Conservation (phyloP, 2,888 invertebrate species). For the Microctonus hyperodae region DNA sequence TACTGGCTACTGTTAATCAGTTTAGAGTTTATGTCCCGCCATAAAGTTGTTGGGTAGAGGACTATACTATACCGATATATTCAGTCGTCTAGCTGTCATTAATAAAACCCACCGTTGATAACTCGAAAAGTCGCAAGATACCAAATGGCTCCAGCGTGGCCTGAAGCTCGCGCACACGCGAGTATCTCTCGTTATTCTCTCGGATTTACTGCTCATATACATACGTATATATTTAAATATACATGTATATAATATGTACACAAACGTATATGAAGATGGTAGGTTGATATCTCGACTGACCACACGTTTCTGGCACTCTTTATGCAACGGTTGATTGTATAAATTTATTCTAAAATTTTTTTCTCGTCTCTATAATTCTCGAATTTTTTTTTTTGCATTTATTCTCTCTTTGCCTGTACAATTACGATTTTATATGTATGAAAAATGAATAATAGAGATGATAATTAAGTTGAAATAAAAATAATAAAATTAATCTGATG, state of each 20-base stretch:
- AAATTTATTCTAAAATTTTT: background rate
- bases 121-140: conserved; percentile 62
- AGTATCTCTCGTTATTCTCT: conserved; percentile 34
- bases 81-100: conserved; percentile 58
- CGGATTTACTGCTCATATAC: conserved; percentile 20
- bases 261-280: conserved; percentile 14
- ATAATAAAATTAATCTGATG: too few species aligned
- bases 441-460: too few species aligned
- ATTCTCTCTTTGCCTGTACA: background rate
- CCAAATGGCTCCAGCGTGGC: conserved; percentile 40
- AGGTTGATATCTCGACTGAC: conserved; percentile 21
- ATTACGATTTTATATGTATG: too few species aligned
- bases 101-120: conserved; percentile 62
- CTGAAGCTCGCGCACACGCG: conserved; percentile 26
- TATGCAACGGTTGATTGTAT: background rate
- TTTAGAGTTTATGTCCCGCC: conserved; percentile 61
- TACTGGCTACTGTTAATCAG: conserved; percentile 63
- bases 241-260: background rate
- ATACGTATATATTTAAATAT: background rate
- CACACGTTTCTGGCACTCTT: conserved; percentile 11
- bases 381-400: background rate
- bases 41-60: conserved; percentile 25
- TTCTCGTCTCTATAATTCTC: background rate
- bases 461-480: too few species aligned
- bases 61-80: background rate